Conservation (phyloP, 2,888 invertebrate genomes). For the Fragum whitleyi region DNA sequence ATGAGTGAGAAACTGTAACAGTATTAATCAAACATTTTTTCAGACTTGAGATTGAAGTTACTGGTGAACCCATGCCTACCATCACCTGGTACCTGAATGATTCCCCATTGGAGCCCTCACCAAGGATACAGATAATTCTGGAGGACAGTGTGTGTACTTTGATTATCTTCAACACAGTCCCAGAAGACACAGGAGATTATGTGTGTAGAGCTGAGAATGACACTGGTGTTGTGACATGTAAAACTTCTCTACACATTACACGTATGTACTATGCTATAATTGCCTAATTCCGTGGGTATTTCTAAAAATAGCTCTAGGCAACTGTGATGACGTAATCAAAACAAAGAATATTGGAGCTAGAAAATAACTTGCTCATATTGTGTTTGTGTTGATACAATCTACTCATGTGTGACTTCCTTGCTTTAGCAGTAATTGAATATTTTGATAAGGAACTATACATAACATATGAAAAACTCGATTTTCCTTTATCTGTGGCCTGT, state of each 20-base stretch:
- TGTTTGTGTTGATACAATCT: too few relatives aligned
- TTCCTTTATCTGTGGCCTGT: too few relatives aligned
- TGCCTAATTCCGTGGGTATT: too few relatives aligned
- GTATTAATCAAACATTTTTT: slow-evolving; percentile 13
- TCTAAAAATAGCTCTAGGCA: too few relatives aligned
- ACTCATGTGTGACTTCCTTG: too few relatives aligned
- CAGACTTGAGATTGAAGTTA: slow-evolving; percentile 81
- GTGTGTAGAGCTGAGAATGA: slow-evolving; percentile 90
- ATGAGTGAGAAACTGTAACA: too few relatives aligned
- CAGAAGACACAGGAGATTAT: slow-evolving; percentile 91
- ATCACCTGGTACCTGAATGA: slow-evolving; percentile 87
- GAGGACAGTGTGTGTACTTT: slow-evolving; percentile 77
- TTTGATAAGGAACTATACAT: too few relatives aligned
- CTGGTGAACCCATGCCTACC: slow-evolving; percentile 81
- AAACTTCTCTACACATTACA: slow-evolving; percentile 82
- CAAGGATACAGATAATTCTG: slow-evolving; percentile 72
- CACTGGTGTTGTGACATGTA: slow-evolving; percentile 89
- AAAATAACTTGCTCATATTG: too few relatives aligned
- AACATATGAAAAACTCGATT: too few relatives aligned
- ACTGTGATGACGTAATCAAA: too few relatives aligned
- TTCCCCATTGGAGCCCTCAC: slow-evolving; percentile 88
- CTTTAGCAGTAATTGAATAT: too few relatives aligned
- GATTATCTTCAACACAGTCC: slow-evolving; percentile 76
- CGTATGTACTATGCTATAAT: slow-evolving; percentile 81
- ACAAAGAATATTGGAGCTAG: too few relatives aligned